phyloP scores from a whole-genome alignment of 2,888 invertebrate genomes.

The Gisinianus flammeolus region DNA sequence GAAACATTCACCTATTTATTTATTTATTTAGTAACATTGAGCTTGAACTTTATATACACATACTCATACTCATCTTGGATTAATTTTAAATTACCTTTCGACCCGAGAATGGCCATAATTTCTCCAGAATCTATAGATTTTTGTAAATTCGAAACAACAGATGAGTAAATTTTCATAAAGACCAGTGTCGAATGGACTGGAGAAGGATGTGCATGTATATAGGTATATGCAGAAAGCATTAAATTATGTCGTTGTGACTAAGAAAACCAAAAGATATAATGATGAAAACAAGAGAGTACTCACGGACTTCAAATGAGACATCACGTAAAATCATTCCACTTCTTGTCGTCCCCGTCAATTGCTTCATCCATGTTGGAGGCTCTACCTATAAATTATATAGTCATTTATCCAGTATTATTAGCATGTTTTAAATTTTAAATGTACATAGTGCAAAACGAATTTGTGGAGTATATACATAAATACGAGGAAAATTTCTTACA shows the following conservation, averaged over 20 bases:
- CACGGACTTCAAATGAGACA: constrained; percentile 86
- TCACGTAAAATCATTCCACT: constrained; percentile 89
- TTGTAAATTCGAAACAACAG: too few relatives aligned
- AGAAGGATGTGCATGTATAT: too few relatives aligned
- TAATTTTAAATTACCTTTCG: constrained; percentile 71
- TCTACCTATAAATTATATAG: constrained; percentile 69
- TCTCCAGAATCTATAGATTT: constrained; percentile 94
- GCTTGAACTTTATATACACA: not conserved
- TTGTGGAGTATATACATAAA: not conserved
- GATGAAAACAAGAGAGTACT: too few relatives aligned
- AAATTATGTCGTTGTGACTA: too few relatives aligned
- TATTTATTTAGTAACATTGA: too few relatives aligned
- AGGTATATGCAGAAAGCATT: too few relatives aligned
- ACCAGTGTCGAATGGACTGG: too few relatives aligned
- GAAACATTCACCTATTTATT: too few relatives aligned
- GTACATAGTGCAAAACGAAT: not conserved
- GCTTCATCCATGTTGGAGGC: constrained; percentile 77
- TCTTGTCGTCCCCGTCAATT: constrained; percentile 76
- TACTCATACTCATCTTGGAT: not conserved
- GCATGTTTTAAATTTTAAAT: constrained; percentile 4
- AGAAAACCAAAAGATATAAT: too few relatives aligned
- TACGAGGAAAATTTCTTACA: constrained; percentile 70
- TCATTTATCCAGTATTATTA: not conserved
- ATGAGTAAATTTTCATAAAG: too few relatives aligned
- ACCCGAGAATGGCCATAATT: constrained; percentile 89